Evolutionary conservation across 2,888 invertebrate genomes (phyloP), one percentile per base, ranked within the genome.

Genomic region (Cheilosia vernalis): DNA sequence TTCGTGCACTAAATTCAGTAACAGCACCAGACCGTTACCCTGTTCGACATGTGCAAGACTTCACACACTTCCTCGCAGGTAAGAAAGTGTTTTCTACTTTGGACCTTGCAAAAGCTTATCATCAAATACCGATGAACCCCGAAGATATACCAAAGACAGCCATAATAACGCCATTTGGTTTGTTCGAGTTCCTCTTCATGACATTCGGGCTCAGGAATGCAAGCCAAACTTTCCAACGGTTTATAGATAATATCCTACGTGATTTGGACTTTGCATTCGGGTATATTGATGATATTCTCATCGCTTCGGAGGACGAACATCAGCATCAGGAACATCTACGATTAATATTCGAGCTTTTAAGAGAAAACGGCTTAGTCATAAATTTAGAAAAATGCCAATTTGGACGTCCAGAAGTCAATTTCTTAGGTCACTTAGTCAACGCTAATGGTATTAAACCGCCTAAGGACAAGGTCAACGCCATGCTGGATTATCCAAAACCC

Each of bases 131-230:
- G 1, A 21, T 74, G 4, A 44, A 74, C 15, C 21, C 10, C 6
- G 2, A 44, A 15, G 78, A 78, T 13, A 49, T 70, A 4, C 37
- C 49, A 4, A 77, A 67, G n/a, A 60, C 60, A 2, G 67, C 67
- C 27, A 89, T 91, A 9, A 89, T 74, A 1, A 91, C 90, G 1
- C 90, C 90, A 0, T 90, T 90, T 64, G 90, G 90, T 4, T 66
- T 90, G 0, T 91, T 87, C 61, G 90, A 90, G 76, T 90, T 88
- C 61, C 21, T 72, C 0, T 37, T 37, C 1, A 90, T 90, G 90
- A 82, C 89, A 0, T 90, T 90, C 60, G 89, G 90, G 0, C 87
- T 91, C 1, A 72, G 89, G 0, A 90, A 90, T 64, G 89, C 90
- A 2, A 89, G 87, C 3, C 89, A 90, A 58, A 89, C 89, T 0